Evolutionary conservation across 2,888 invertebrate species (phyloP), one percentile per base, ranked within the genome.

Genomic region (Tetranychus piercei): DNA sequence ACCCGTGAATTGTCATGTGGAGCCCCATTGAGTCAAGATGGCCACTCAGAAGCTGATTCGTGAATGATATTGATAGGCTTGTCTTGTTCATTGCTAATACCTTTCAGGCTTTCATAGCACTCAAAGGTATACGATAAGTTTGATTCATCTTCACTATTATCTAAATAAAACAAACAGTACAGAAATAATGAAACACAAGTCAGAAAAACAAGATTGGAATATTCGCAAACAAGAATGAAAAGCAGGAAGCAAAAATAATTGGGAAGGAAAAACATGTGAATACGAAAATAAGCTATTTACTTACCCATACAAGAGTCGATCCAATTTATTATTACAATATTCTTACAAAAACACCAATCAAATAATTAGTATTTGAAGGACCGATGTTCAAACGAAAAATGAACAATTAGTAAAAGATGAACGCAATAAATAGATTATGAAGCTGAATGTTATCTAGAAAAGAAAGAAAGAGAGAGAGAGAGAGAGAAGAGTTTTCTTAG

Each of bases 1-100:
- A 44, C 75, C 64, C 45, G 65, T 43, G 73, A 70, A 69, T 74
- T 74, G 74, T 77, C 78, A 73, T 76, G 88, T 89, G 22, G n/a
- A n/a, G 43, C 45, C 55, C 15, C 15, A 72, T 74, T 74, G 92
- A 93, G 92, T 93, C 93, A 93, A 92, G 92, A 92, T 86, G 93
- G 93, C 93, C 92, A 93, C 85, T 92, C 92, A 85, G 89, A 88
- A 84, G 91, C 92, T 91, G 91, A 92, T 80, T 91, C 89, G 82
- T 90, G 91, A 83, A 79, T 74, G 70, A 75, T 73, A 74, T 75
- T 74, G 44, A 75, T 67, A 73, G 71, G 34, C 15, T 43, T 44
- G 15, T 44, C 44, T n/a, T 71, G 44, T 71, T 45, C 43, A 20
- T 11, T n/a, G 43, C 6, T 44, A 23, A 20, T 15, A 71, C n/a